Conservation (phyloP, 2,888 invertebrate genomes). For the Parnassius mnemosyne region DNA sequence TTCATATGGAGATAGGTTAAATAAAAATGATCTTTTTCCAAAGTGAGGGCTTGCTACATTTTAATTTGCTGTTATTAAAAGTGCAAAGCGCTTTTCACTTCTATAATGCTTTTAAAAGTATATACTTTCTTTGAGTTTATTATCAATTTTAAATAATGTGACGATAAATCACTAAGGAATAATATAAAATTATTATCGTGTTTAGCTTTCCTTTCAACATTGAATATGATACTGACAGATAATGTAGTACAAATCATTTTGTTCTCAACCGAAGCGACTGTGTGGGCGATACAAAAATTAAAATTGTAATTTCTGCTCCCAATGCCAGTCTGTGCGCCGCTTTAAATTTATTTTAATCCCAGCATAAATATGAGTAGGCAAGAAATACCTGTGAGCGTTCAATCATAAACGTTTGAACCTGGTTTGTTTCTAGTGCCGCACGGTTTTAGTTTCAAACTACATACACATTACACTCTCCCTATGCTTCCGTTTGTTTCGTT, state of each 20-base stretch:
- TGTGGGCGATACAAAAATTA: slow-evolving; percentile 26
- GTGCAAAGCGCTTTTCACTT: no score
- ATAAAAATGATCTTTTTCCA: no score
- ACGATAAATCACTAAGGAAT: slow-evolving; percentile 23
- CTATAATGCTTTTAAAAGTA: no score
- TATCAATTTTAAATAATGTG: slow-evolving; percentile 8
- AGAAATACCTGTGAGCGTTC: slow-evolving; percentile 72
- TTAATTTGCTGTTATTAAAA: no score
- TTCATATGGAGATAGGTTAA: no score
- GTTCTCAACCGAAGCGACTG: slow-evolving; percentile 7
- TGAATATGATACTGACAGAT: slow-evolving; percentile 26
- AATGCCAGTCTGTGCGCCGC: slow-evolving; percentile 32
- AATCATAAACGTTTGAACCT: slow-evolving; percentile 75
- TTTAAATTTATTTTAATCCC: slow-evolving; percentile 70
- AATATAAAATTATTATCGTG: slow-evolving; percentile 27
- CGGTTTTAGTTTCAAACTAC: slow-evolving; percentile 49
- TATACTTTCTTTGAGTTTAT: neutral
- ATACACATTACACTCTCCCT: slow-evolving; percentile 54
- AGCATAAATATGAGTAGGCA: slow-evolving; percentile 66
- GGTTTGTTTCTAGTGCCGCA: slow-evolving; percentile 74
- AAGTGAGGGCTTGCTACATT: no score
- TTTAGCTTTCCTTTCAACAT: slow-evolving; percentile 26
- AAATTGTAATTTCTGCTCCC: slow-evolving; percentile 19
- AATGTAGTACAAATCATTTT: slow-evolving; percentile 26
- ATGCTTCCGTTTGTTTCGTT: slow-evolving; percentile 47